These are phyloP conservation scores for Phymanthus crucifer DNA, from an alignment of 92 coral and sea anemone species.

Conservation along the genomic window DNA sequence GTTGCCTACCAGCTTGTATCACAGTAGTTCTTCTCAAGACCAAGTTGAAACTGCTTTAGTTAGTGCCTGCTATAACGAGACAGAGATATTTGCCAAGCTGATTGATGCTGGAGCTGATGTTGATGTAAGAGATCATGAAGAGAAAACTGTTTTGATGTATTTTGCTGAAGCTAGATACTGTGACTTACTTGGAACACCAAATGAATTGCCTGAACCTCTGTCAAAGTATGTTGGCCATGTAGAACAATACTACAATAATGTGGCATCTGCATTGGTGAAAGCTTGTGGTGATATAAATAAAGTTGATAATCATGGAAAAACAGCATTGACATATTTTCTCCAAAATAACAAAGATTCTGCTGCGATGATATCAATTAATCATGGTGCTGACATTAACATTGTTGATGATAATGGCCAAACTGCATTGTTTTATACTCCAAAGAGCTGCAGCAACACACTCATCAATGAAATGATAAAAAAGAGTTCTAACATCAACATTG, in stretches of 20 bases:
- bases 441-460: not conserved
- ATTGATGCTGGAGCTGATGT: not conserved
- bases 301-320: slow-evolving; percentile 2
- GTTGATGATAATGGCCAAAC: not conserved
- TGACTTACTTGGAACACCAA: not conserved
- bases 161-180: not conserved
- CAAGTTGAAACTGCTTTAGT: not conserved
- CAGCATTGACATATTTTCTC: slow-evolving; percentile 9
- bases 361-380: not conserved
- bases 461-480: not conserved
- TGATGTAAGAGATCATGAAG: not conserved
- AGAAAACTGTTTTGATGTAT: not conserved
- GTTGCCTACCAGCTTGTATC: not conserved
- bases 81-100: not conserved
- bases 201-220: not conserved
- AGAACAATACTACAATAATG: not conserved
- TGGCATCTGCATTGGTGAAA: not conserved
- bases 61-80: not conserved
- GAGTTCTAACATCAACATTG: not conserved
- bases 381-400: slow-evolving; percentile 4
- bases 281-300: not conserved
- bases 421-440: not conserved
- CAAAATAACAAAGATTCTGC: not conserved
- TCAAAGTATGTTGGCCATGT: not conserved
- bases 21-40: not conserved